Percentiles rank a stretch among this genome's conserved stretches.
phyloP scores from a whole-genome alignment of 2,113 vertebrate species.

The Saimiri boliviensis region DNA sequence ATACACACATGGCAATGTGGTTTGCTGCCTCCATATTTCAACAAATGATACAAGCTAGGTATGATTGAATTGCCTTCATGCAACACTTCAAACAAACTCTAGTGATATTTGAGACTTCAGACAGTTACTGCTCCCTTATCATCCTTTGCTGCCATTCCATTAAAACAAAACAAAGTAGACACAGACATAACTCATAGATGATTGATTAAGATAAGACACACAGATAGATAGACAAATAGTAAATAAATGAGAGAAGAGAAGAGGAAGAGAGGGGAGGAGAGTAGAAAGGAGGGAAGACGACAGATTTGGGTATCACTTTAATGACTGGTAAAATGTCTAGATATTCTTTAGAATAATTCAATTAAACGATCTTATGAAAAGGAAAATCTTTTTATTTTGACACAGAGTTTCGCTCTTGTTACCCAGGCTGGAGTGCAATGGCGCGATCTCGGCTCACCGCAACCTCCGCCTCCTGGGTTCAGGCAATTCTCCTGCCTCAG shows the following conservation, averaged over 20 bases:
- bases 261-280: neutral
- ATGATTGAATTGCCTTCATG: neutral
- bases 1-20: too few relatives aligned
- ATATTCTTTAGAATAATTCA: slow-evolving; percentile 10
- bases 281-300: neutral
- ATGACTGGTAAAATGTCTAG: neutral
- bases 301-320: neutral
- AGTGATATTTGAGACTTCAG: neutral
- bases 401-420: too few relatives aligned
- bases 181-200: neutral
- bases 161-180: neutral
- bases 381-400: slow-evolving; percentile 18
- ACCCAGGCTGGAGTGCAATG: too few relatives aligned
- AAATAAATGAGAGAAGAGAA: neutral
- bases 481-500: too few relatives aligned
- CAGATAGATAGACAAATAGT: neutral
- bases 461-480: too few relatives aligned
- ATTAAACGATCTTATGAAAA: neutral
- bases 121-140: neutral
- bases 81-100: neutral
- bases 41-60: neutral
- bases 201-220: neutral
- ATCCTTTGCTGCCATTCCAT: neutral
- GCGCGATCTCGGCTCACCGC: too few relatives aligned
- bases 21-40: neutral